Evolutionary conservation across 1,140 invertebrate genomes (phyloP), one percentile per base, ranked within the genome.

Genomic region (Rhyacophila brunnea): DNA sequence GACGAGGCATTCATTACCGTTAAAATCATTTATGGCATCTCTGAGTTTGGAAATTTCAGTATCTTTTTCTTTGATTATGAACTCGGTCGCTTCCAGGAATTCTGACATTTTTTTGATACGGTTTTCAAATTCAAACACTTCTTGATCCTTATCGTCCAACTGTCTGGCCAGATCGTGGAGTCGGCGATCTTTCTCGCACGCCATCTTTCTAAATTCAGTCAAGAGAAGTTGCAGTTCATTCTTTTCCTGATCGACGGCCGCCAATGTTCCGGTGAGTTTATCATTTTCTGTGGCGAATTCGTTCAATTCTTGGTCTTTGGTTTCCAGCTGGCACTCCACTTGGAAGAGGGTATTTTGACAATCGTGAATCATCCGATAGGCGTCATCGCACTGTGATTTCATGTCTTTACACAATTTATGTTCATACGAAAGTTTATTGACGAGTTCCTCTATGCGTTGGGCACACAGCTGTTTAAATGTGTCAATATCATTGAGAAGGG

Each of bases 11-110:
- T 58, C 44, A 40, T 17, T n/a, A 18, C 48, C 34, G 7, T 13
- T 1, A 7, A 55, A 10, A 51, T 63, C 18, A 14, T 42, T 13
- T 15, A 40, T 4, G 3, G 36, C 15, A 7, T 40, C 18, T 3
- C 38, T 14, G 5, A 51, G 19, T 19, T 51, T 51, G 11, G 10
- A 9, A 11, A 51, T 57, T 18, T 57, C 60, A 1, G 11, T 28
- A 53, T 62, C 54, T 48, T 57, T 58, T 53, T 62, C 60, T 34
- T 46, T 57, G 6, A 62, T 44, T 7, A 62, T 58, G 40, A 47
- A 62, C 42, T 62, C 60, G n/a, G 60, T 62, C 13, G 60, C 60
- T 62, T 62, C 60, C 4, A 62, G 42, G 15, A 62, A 46, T 15
- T 62, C 40, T 9, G 54, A 58, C 18, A 62, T 34, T 34, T 62